Evolutionary conservation across 2,113 vertebrate species (phyloP), one percentile per base, ranked within the genome.

Genomic region (Polypterus bichir): DNA sequence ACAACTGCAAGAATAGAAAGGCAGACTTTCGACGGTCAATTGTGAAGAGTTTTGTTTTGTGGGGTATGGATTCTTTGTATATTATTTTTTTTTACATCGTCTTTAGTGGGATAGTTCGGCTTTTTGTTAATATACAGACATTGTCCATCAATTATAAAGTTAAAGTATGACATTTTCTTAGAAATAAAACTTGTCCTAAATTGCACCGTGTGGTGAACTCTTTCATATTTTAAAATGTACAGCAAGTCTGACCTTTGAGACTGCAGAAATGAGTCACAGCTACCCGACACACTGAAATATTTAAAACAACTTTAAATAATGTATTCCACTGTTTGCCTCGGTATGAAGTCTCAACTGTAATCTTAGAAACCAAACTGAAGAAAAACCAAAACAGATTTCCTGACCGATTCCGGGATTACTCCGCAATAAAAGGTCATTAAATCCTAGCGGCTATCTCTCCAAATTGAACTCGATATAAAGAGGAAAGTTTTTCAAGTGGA

Each of bases 231-330:
- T 27, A 57, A 27, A 8, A 27, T 57, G 56, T 45, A 51, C 9
- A 51, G 9, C 49, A 51, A 7, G 56, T 58, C 56, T 58, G 9
- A 7, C 44, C 6, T 48, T 47, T 45, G 53, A 53, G 57, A 55
- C 62, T 57, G 59, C 62, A 53, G 46, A 11, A 3, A 45, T 58
- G 56, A 47, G 45, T n/a, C 59, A 65, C 9, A 6, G 55, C 54
- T 47, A 54, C 27, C 5, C 56, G 47, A 54, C 4, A 48, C 59
- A 60, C 64, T 72, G 57, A 70, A 64, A 70, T 57, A 62, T 64
- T 62, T 55, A 66, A 53, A 44, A 44, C 10, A 6, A 10, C 10
- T 54, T 59, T 72, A 52, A 69, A 72, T 72, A 68, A 70, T 72
- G 60, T 59, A 70, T 64, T 56, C 44, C 57, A n/a, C 57, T 62